Percentiles rank a stretch among this genome's conserved stretches.
These are phyloP conservation scores for Rhopilema esculentum DNA, from an alignment of 30 jellyfish, hydroid and myxozoan genomes.

Conservation along the genomic window DNA sequence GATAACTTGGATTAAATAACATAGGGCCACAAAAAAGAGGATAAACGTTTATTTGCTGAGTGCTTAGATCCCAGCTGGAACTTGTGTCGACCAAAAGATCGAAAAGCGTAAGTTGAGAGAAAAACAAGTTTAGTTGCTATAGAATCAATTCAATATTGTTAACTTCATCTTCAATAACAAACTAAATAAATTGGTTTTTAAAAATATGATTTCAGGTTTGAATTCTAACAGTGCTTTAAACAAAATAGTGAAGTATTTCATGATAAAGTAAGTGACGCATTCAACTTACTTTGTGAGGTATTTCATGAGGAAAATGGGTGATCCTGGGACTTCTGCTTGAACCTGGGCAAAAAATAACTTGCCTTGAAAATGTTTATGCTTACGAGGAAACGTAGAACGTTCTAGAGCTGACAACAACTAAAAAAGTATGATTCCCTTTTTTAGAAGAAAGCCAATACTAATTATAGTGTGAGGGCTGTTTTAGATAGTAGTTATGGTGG, in stretches of 20 bases:
- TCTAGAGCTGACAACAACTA: neutral
- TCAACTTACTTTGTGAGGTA: conserved; percentile 76
- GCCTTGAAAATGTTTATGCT: neutral
- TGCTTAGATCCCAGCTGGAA: neutral
- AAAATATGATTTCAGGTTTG: too few relatives aligned
- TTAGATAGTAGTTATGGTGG: neutral
- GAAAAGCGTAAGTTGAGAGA: neutral
- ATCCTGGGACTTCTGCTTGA: conserved; percentile 97
- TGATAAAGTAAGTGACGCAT: neutral
- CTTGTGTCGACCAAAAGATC: neutral
- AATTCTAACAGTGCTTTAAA: too few relatives aligned
- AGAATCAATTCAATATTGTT: too few relatives aligned
- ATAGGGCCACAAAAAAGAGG: too few relatives aligned
- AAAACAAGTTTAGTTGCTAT: too few relatives aligned
- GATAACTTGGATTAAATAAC: too few relatives aligned
- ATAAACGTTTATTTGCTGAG: too few relatives aligned
- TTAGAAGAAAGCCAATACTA: neutral
- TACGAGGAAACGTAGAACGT: neutral
- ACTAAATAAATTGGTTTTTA: too few relatives aligned
- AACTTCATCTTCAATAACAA: too few relatives aligned
- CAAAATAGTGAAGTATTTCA: neutral
- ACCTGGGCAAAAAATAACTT: conserved; percentile 54
- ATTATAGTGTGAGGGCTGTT: neutral
- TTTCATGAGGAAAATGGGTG: conserved; percentile 94
- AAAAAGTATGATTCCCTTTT: neutral